phyloP scores from a whole-genome alignment of 1,140 invertebrate genomes.

The Ladona fulva region DNA sequence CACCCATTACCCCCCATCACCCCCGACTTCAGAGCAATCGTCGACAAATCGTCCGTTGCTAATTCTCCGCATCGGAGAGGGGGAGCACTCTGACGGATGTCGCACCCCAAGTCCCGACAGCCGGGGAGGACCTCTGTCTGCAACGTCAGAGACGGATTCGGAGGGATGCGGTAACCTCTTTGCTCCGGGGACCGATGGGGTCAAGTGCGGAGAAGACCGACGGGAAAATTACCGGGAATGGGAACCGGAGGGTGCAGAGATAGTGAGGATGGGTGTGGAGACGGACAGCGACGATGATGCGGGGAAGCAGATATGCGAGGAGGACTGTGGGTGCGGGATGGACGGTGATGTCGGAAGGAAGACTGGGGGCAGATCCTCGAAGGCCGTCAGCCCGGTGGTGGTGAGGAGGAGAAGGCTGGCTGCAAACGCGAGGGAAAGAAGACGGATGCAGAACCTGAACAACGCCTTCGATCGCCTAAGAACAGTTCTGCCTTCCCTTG shows the following conservation, averaged over 20 bases:
- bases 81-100: slow-evolving; percentile 39
- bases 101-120: slow-evolving; percentile 50
- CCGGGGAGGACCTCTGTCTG: slow-evolving; percentile 30
- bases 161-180: slow-evolving; percentile 28
- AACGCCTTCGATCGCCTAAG: slow-evolving; percentile 86
- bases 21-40: not conserved
- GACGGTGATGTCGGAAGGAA: slow-evolving; percentile 31
- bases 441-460: slow-evolving; percentile 91
- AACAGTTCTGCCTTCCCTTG: slow-evolving; percentile 79
- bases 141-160: slow-evolving; percentile 16
- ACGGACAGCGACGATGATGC: slow-evolving; percentile 20
- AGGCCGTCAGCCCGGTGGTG: slow-evolving; percentile 62
- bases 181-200: slow-evolving; percentile 23
- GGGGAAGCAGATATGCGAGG: not conserved
- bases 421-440: slow-evolving; percentile 84
- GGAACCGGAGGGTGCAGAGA: not conserved
- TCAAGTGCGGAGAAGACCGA: slow-evolving; percentile 20
- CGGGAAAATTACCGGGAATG: slow-evolving; percentile 20
- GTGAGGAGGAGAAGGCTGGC: slow-evolving; percentile 75
- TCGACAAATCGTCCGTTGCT: not conserved
- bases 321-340: not conserved
- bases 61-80: not conserved
- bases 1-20: not conserved
- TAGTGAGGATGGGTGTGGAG: slow-evolving; percentile 18
- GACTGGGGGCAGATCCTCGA: slow-evolving; percentile 35